These are phyloP conservation scores for Nannobrachium achirus DNA, from an alignment of 2,113 vertebrate species.

Conservation along the genomic window DNA sequence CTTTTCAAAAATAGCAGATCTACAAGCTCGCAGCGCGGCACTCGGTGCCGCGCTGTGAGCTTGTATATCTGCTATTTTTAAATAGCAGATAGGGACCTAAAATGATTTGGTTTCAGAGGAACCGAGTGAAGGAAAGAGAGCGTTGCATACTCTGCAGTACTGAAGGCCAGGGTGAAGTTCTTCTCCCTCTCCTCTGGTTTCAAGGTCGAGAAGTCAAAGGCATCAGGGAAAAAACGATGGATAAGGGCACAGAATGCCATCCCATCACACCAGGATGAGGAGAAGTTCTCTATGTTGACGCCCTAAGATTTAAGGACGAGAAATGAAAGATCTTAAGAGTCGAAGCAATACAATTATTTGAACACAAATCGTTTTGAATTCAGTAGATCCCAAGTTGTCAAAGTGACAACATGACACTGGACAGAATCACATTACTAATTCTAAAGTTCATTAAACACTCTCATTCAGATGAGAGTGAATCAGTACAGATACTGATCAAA, in stretches of 20 bases:
- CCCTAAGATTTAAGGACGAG: conserved; percentile 58
- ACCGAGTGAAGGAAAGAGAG: neutral
- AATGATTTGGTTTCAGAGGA: neutral
- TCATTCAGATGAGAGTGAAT: too few species aligned
- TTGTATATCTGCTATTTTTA: too few species aligned
- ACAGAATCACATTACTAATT: too few species aligned
- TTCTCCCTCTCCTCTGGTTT: conserved; percentile 72
- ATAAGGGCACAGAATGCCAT: conserved; percentile 82
- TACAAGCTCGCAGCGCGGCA: too few species aligned
- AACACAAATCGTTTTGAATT: too few species aligned
- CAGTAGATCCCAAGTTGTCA: too few species aligned
- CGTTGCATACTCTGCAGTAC: conserved; percentile 76
- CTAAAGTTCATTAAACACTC: too few species aligned
- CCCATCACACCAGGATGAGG: conserved; percentile 80
- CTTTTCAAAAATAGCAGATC: too few species aligned
- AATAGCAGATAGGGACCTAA: too few species aligned
- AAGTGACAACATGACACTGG: too few species aligned
- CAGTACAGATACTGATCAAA: too few species aligned
- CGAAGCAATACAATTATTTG: neutral
- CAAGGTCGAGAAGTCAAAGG: conserved; percentile 79
- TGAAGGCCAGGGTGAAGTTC: conserved; percentile 81
- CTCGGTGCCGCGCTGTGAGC: too few species aligned
- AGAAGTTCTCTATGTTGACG: conserved; percentile 81
- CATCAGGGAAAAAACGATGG: conserved; percentile 80
- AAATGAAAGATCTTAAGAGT: neutral